Evolutionary conservation across 2,888 invertebrate genomes (phyloP).

Genomic region (Gastracanthus pulcherrimus): DNA sequence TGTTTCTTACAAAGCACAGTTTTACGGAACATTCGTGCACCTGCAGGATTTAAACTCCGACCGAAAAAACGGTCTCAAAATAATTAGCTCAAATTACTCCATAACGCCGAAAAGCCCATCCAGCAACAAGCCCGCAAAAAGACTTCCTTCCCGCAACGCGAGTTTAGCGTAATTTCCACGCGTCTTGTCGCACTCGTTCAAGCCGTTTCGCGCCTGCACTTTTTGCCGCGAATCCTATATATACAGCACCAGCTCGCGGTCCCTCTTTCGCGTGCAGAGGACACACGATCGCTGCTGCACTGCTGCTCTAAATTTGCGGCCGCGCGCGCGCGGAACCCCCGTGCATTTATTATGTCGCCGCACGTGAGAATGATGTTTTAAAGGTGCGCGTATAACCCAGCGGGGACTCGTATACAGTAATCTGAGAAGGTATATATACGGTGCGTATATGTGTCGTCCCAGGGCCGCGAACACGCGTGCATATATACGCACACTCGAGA

Average conservation of each 20-base stretch:
- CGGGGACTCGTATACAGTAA: constrained; percentile 69
- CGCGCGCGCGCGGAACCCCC: neutral
- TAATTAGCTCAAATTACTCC: no score
- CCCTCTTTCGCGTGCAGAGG: no score
- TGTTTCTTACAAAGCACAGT: no score
- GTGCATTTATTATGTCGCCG: constrained; percentile 67
- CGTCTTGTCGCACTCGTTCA: neutral
- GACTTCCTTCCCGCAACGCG: neutral
- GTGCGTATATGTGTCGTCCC: neutral
- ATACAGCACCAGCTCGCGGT: no score
- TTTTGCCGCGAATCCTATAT: no score
- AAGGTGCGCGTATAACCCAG: constrained; percentile 69
- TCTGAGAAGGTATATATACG: constrained; percentile 67
- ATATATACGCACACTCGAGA: constrained; percentile 57
- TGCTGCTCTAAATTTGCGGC: constrained; percentile 32
- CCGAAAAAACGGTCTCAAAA: no score
- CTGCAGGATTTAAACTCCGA: no score
- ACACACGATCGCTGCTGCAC: no score
- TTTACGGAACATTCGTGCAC: no score
- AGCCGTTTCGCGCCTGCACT: neutral
- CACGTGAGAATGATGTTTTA: constrained; percentile 74
- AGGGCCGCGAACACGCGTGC: no score
- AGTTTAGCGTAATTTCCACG: neutral
- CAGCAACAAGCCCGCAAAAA: neutral
- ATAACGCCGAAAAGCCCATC: no score